Conservation (phyloP, 2,113 vertebrate genomes). For the Salvelinus sp. region DNA sequence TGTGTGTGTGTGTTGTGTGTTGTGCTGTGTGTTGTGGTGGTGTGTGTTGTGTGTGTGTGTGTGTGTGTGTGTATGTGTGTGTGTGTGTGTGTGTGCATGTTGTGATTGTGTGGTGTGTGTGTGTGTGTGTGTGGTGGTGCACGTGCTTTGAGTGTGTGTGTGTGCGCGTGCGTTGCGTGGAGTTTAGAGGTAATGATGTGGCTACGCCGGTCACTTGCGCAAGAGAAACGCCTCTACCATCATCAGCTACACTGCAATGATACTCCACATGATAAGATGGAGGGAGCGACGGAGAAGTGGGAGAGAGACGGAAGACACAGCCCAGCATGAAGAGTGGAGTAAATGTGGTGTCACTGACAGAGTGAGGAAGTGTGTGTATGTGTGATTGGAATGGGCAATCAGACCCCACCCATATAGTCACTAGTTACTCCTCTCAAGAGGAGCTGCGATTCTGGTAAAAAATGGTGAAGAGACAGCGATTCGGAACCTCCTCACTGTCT, state of each 20-base stretch:
- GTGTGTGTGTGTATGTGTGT: too few species aligned
- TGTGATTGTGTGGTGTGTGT: too few species aligned
- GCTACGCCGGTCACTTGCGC: too few species aligned
- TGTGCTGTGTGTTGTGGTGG: too few species aligned
- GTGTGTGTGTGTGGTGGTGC: too few species aligned
- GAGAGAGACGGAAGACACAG: background rate
- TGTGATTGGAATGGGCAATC: slow-evolving; percentile 66
- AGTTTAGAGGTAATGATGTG: too few species aligned
- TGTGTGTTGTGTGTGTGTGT: too few species aligned
- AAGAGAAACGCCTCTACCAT: too few species aligned
- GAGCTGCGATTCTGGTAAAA: background rate
- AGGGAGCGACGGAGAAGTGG: slow-evolving; percentile 14
- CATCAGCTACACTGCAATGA: slow-evolving; percentile 62
- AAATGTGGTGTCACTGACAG: slow-evolving; percentile 62
- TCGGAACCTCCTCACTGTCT: background rate
- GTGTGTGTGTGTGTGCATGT: too few species aligned
- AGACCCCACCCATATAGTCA: slow-evolving; percentile 15
- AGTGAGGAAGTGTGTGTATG: too few species aligned
- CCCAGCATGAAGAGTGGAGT: slow-evolving; percentile 59
- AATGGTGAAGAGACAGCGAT: background rate
- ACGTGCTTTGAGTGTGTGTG: too few species aligned
- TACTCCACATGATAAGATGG: slow-evolving; percentile 38
- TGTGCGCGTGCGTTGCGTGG: too few species aligned
- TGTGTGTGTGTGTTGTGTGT: background rate
- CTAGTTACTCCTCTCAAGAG: background rate